Evolutionary conservation across 2,797 vertebrate species (phyloP).

Genomic region (Manis javanica): DNA sequence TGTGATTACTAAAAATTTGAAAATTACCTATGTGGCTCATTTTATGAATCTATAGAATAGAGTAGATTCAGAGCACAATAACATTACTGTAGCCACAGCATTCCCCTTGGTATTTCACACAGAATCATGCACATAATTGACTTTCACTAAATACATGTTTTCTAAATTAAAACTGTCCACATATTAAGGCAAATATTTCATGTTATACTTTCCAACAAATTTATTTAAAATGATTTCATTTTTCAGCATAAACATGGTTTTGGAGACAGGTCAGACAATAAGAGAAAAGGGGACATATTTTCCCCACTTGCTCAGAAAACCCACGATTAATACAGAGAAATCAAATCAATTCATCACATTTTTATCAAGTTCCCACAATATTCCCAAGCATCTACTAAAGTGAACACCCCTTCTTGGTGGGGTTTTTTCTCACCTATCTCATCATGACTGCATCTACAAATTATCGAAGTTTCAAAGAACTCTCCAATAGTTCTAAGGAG

Average conservation of each 20-base stretch:
- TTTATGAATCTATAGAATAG: not conserved
- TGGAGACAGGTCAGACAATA: not conserved
- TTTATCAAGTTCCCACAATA: not conserved
- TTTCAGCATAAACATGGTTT: conserved; percentile 25
- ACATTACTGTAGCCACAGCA: not conserved
- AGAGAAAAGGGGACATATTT: not conserved
- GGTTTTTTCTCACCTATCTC: not conserved
- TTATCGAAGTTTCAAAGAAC: not conserved
- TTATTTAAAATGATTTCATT: not conserved
- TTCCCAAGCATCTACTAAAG: not conserved
- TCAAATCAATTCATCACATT: conserved; percentile 6
- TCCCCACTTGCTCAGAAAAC: not conserved
- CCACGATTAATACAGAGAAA: not conserved
- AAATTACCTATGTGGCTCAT: not conserved
- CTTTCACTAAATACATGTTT: not conserved
- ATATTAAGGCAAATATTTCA: not conserved
- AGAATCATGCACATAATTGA: not conserved
- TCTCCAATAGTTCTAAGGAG: not conserved
- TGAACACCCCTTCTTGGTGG: not conserved
- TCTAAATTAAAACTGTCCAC: not conserved
- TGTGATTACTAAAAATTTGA: not conserved
- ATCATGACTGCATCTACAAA: not conserved
- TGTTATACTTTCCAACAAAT: not conserved
- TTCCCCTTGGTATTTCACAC: not conserved
- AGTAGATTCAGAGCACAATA: not conserved